Base-by-base conservation (phyloP, 2,113 vertebrate species). In the Trinectes maculatus region DNA sequence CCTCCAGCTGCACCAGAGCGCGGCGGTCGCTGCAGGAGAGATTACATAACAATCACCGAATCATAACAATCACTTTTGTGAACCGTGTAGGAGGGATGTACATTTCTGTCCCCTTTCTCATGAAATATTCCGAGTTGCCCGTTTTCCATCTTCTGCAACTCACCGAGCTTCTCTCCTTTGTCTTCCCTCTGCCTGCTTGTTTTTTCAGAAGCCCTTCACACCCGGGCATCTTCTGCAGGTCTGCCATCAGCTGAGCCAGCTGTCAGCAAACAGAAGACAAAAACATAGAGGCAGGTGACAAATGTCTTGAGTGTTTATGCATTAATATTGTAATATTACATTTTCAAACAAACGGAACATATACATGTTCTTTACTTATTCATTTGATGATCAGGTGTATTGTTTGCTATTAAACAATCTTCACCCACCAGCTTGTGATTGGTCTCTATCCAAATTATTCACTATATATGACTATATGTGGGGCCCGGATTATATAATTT, bases 211-310 rank as follows among this genome's bases (percentile, higher is more conserved):
- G 0, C 2, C 77, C 69, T 13, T 58, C 77, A 12, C 65, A 59
- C 63, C 85, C 90, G 13, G 91, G 88, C 71, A 93, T 88, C 67
- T 88, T 91, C 40, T 93, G 79, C 52, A 94, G 79, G 42, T 93
- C 93, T 11, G 91, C 91, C 91, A 94, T 92, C 57, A 94, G 80
- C 77, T 88, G 91, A 18, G 91, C 91, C 77, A 94, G 74, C 93
- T 94, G 59, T 56, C 39, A 55, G 11, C 39, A 39, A 37, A 49
- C 3, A 44, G 7, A 13, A 21, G 8, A 53, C 11, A 6, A 53
- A 51, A 39, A 9, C 25, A 51, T 62, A 25, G 22, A 9, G 1
- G 9, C 25, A 48, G n/a, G 22, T 48, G 5, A 33, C 3, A 33
- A 54, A 22, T 44, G 53, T 49, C 16, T 12, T 36, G 3, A 55